Evolutionary conservation across 30 jellyfish, hydroid and myxozoan genomes (phyloP).

Genomic region (Aurelia sp.): DNA sequence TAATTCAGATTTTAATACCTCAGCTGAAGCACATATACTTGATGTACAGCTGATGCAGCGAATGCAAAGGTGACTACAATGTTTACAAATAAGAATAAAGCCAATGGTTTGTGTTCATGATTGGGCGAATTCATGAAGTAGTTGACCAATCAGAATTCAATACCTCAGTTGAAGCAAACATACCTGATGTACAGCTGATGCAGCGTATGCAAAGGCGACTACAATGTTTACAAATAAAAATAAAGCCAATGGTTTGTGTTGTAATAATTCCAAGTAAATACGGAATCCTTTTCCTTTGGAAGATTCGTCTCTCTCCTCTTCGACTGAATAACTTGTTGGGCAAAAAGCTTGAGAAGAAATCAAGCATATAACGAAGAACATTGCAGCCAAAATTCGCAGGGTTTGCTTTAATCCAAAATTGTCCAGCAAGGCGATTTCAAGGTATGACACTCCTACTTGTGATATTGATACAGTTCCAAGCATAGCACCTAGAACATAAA

Average conservation of each 20-base stretch:
- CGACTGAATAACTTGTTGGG: constrained; percentile 19
- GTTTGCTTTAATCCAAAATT: constrained; percentile 24
- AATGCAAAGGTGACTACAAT: constrained; percentile 10
- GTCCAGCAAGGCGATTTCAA: constrained; percentile 12
- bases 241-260: constrained; percentile 3
- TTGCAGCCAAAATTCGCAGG: constrained; percentile 21
- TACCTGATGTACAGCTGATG: constrained; percentile 62
- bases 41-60: constrained; percentile 48
- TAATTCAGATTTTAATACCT: too few relatives aligned
- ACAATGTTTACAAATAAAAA: constrained; percentile 5
- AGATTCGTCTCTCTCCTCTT: background rate
- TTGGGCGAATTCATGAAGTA: too few relatives aligned
- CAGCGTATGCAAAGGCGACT: constrained; percentile 15
- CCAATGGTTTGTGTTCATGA: background rate
- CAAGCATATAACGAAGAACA: constrained; percentile 22
- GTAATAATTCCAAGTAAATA: constrained; percentile 13
- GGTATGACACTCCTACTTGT: constrained; percentile 13
- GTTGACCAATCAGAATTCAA: too few relatives aligned
- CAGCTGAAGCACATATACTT: constrained; percentile 10
- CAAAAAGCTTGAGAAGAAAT: constrained; percentile 21
- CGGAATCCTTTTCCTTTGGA: background rate
- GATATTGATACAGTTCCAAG: constrained; percentile 32
- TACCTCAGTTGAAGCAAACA: background rate
- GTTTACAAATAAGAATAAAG: constrained; percentile 7
- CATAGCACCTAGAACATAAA: constrained; percentile 13